phyloP scores from a whole-genome alignment of 2,888 invertebrate species.

The Lochmaea capreae region DNA sequence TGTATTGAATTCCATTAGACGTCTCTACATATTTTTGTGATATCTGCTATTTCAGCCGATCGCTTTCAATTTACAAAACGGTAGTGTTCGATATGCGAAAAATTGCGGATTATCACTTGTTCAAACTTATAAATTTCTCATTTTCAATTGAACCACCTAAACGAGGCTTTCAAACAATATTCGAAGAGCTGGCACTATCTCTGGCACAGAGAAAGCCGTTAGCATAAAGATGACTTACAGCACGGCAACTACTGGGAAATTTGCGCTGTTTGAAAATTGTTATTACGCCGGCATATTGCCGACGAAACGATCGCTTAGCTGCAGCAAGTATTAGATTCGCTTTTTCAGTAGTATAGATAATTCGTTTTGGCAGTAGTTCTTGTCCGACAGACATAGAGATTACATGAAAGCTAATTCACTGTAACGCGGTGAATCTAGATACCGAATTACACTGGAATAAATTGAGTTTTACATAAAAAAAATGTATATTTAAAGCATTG shows the following conservation, averaged over 20 bases:
- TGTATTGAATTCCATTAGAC: too few species aligned
- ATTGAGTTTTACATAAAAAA: not conserved
- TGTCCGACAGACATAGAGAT: constrained; percentile 14
- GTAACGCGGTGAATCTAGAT: not conserved
- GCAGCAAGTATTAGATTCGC: constrained; percentile 24
- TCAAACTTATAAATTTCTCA: constrained; percentile 6
- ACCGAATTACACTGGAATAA: not conserved
- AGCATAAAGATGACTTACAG: constrained; percentile 39
- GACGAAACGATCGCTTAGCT: constrained; percentile 16
- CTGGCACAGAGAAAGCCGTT: constrained; percentile 31
- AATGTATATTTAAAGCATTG: too few species aligned
- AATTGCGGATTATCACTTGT: not conserved
- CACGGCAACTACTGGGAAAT: constrained; percentile 19
- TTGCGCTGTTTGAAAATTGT: constrained; percentile 21
- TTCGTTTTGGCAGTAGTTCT: constrained; percentile 12
- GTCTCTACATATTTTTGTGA: not conserved
- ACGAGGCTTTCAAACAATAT: constrained; percentile 28
- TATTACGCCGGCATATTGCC: constrained; percentile 31
- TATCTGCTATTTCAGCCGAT: not conserved
- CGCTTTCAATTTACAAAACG: not conserved
- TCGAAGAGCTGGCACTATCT: constrained; percentile 19
- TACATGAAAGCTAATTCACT: constrained; percentile 1
- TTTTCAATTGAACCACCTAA: constrained; percentile 19
- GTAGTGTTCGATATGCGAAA: not conserved
- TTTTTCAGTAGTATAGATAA: constrained; percentile 9